Percentiles rank a stretch among this genome's conserved stretches.
phyloP scores from a whole-genome alignment of 2,113 vertebrate species.

The Lethenteron camtschaticum region DNA sequence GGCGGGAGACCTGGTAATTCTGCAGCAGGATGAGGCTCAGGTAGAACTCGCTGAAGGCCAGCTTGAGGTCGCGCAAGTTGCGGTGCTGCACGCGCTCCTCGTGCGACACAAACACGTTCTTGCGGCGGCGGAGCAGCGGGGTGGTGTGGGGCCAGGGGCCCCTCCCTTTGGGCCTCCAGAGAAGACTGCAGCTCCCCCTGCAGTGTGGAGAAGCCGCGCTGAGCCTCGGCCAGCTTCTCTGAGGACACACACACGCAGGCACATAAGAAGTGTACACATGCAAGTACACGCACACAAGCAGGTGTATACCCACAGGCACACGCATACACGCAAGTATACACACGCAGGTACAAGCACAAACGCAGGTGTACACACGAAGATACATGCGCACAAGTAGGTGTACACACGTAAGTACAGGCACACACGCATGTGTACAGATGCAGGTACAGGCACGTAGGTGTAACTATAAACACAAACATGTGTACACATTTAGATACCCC shows the following conservation, averaged over 20 bases:
- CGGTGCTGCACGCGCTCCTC: slow-evolving; percentile 82
- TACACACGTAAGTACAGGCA: neutral
- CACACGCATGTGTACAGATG: neutral
- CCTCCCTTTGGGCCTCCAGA: slow-evolving; percentile 71
- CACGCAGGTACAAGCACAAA: neutral
- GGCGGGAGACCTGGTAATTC: slow-evolving; percentile 68
- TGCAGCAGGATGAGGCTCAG: slow-evolving; percentile 97
- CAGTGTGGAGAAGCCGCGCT: slow-evolving; percentile 66
- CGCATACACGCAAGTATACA: neutral
- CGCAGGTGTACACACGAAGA: neutral
- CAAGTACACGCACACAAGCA: neutral
- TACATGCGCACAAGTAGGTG: neutral
- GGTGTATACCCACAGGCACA: neutral
- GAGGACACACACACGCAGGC: slow-evolving; percentile 8
- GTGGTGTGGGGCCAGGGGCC: slow-evolving; percentile 30
- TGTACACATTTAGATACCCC: no score
- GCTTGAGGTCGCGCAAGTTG: slow-evolving; percentile 88
- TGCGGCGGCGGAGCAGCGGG: slow-evolving; percentile 49
- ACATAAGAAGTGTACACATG: neutral
- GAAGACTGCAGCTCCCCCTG: slow-evolving; percentile 87
- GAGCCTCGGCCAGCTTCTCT: slow-evolving; percentile 92
- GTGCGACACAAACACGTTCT: slow-evolving; percentile 71
- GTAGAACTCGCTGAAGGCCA: slow-evolving; percentile 99
- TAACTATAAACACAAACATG: no score
- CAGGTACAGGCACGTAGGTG: neutral